phyloP scores from a whole-genome alignment of 2,113 vertebrate species.

The Asarcornis scutulata region DNA sequence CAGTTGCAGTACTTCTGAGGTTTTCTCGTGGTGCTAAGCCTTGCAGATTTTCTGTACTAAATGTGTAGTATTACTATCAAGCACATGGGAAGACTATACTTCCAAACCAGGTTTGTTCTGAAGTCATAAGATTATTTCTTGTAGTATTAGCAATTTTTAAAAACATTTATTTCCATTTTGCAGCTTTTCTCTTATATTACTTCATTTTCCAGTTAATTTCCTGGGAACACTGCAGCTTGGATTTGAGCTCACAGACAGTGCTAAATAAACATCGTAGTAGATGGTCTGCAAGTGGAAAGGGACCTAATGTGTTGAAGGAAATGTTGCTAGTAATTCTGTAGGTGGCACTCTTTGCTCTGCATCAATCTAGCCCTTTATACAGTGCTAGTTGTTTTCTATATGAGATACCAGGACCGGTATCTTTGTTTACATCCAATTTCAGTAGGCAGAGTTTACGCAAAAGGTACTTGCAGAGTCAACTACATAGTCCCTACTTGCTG shows the following conservation, averaged over 20 bases:
- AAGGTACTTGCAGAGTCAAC: background rate
- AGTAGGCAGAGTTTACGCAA: background rate
- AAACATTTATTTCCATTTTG: background rate
- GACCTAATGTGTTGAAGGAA: background rate
- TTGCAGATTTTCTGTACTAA: background rate
- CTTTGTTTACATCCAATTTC: slow-evolving; percentile 11
- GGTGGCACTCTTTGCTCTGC: slow-evolving; percentile 61
- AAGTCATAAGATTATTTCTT: background rate
- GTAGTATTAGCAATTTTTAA: background rate
- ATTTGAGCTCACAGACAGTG: background rate
- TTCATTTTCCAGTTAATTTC: background rate
- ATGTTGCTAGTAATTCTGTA: slow-evolving; percentile 45
- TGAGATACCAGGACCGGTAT: rapidly evolving
- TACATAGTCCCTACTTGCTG: background rate
- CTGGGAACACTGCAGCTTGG: background rate
- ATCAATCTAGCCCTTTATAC: background rate
- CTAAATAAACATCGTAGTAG: background rate
- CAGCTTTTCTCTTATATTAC: background rate
- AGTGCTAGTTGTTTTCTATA: background rate
- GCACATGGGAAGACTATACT: background rate
- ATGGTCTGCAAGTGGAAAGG: background rate
- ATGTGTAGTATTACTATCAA: background rate
- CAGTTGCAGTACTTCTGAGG: background rate
- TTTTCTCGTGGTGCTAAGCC: background rate
- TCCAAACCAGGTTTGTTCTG: background rate